Evolutionary conservation across 2,113 vertebrate genomes (phyloP), one percentile per base, ranked within the genome.

Genomic region (Microcebus lehilahytsara): DNA sequence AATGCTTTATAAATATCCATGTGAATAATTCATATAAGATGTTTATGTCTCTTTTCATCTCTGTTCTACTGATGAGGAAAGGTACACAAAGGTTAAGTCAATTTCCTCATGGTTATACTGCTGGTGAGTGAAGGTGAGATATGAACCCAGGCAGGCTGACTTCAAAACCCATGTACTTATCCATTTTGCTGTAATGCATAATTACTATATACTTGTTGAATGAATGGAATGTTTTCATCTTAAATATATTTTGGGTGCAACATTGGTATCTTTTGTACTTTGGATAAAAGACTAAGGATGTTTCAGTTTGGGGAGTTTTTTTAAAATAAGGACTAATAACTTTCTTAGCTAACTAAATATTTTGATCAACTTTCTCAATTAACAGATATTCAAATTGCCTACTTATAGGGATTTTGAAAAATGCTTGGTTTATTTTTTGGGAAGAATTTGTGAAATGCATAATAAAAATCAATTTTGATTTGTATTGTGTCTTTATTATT

Each of bases 21-120:
- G 93, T 19, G 11, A 62, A 37, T 91, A 93, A 92, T 85, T 93
- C 25, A 72, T 79, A 90, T 8, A 86, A 94, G 69, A n/a, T 85
- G 13, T 88, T 90, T 93, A n/a, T 97, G 53, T 94, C 83, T 93
- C 34, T 71, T 91, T 94, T 92, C 72, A 91, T 84, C 40, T 91
- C 34, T 42, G 89, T 93, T 96, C 96, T 85, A 89, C 10, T 95
- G 60, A 42, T 93, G 49, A 94, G 66, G 58, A 88, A 95, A 93
- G 79, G 16, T 7, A 84, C 22, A 79, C 16, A 64, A 51, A 91
- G n/a, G 20, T 91, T 96, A 95, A 88, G 4, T 56, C 69, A 85
- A 93, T 96, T 95, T 93, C 51, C 49, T 74, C 40, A 37, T 87
- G 42, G 14, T 96, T 92, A 46, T 87, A 62, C 53, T 95, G 32